A percentile compares a stretch with the other conserved stretches of the same genome.
Evolutionary conservation across 2,888 invertebrate genomes (phyloP).

Genomic region (Heliconius ismenius): DNA sequence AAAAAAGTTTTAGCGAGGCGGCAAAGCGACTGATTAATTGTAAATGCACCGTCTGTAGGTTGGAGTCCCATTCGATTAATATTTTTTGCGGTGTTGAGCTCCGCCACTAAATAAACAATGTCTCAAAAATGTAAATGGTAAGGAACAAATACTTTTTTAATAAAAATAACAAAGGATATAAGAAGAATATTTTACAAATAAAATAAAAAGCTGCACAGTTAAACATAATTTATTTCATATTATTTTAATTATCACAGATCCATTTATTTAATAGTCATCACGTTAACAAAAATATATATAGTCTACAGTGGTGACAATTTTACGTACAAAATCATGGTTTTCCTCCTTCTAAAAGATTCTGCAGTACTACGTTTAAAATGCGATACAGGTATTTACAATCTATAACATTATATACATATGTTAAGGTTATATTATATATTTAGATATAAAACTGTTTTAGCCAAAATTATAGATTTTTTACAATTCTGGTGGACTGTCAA

Average conservation of each 20-base stretch:
- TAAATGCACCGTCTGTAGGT: no score
- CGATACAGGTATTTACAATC: constrained; percentile 72
- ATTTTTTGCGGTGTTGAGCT: no score
- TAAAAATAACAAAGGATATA: background rate
- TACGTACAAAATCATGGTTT: constrained; percentile 66
- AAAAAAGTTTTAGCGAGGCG: no score
- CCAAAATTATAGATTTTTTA: constrained; percentile 20
- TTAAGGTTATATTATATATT: constrained; percentile 30
- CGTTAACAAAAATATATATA: constrained; percentile 81
- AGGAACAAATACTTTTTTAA: background rate
- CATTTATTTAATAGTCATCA: constrained; percentile 81
- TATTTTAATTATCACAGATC: constrained; percentile 82
- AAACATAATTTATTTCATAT: constrained; percentile 82
- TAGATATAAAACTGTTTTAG: constrained; percentile 5
- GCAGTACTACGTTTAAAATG: constrained; percentile 50
- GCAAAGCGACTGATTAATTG: no score
- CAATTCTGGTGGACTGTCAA: background rate
- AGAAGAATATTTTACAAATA: background rate
- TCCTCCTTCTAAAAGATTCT: constrained; percentile 47
- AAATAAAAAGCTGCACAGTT: constrained; percentile 64
- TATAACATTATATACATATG: constrained; percentile 66
- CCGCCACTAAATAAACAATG: no score
- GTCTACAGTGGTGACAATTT: constrained; percentile 70
- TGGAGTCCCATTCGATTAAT: no score
- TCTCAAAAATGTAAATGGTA: no score